A percentile compares a stretch with the other conserved stretches of the same genome.
Evolutionary conservation across 2,797 vertebrate genomes (phyloP).

Genomic region (Gymnopithys bicolor): DNA sequence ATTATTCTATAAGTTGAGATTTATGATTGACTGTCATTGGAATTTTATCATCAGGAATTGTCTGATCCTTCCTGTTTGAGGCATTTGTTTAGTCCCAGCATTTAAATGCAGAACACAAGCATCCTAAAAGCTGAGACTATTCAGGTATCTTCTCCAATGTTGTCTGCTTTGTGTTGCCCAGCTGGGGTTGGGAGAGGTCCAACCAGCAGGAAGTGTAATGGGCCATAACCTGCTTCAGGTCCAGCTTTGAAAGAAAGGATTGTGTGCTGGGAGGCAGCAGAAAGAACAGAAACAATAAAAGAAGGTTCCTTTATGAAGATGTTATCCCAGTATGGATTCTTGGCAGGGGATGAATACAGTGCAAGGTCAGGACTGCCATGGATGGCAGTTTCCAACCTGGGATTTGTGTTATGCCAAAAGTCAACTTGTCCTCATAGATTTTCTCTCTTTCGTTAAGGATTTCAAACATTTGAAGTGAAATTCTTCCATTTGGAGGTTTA

Average conservation of each 20-base stretch:
- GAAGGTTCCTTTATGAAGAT: background rate
- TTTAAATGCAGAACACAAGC: background rate
- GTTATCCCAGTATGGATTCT: background rate
- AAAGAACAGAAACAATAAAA: background rate
- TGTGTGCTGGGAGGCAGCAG: background rate
- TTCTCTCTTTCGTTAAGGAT: background rate
- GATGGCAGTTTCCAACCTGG: background rate
- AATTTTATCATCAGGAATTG: background rate
- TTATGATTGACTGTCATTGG: background rate
- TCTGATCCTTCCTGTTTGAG: background rate
- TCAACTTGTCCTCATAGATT: background rate
- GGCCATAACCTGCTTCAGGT: background rate
- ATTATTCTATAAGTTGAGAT: fast-evolving
- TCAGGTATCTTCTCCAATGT: background rate
- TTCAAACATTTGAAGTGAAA: background rate
- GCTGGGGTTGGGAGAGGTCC: background rate
- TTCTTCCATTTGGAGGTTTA: background rate
- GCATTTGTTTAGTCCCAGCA: background rate
- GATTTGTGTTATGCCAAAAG: background rate
- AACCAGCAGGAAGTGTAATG: background rate
- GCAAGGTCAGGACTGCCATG: background rate
- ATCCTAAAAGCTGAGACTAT: background rate
- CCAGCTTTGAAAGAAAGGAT: background rate
- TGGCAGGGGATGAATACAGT: background rate
- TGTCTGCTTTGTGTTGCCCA: background rate